Evolutionary conservation across 2,797 vertebrate species (phyloP).

Genomic region (Otolemur crassicaudatus): DNA sequence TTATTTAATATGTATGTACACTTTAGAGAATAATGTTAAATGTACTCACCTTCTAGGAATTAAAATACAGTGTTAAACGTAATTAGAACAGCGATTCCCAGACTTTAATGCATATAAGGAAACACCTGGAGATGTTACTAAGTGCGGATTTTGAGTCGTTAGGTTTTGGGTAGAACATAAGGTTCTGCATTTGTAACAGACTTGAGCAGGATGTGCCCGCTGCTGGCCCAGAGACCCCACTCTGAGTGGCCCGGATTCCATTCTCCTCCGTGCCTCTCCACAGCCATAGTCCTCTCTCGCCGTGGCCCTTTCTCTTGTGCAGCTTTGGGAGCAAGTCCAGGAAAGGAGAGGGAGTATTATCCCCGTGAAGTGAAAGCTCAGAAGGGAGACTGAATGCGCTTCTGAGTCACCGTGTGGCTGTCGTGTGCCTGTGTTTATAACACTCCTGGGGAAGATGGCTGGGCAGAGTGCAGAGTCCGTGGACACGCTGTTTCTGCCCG

Average conservation of each 20-base stretch:
- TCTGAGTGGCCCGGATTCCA: not conserved
- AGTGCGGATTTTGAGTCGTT: not conserved
- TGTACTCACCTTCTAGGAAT: not conserved
- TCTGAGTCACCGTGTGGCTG: not conserved
- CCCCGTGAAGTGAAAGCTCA: not conserved
- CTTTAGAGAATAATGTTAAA: not conserved
- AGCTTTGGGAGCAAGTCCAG: constrained; percentile 17
- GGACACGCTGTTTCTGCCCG: fast-evolving
- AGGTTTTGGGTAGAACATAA: not conserved
- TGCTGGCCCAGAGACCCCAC: not conserved
- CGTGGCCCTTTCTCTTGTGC: not conserved
- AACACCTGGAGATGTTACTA: not conserved
- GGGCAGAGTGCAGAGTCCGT: not conserved
- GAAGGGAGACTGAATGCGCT: not conserved
- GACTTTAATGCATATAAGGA: not conserved
- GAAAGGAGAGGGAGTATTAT: not conserved
- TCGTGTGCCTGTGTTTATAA: not conserved
- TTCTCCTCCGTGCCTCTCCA: not conserved
- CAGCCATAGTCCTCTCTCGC: not conserved
- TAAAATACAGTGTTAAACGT: not conserved
- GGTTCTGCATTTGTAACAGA: not conserved
- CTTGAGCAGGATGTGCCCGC: not conserved
- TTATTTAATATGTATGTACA: no score
- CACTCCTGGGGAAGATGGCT: not conserved
- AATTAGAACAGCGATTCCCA: not conserved